phyloP scores from a whole-genome alignment of 2,797 vertebrate species.

The Spondyliosoma cantharus region DNA sequence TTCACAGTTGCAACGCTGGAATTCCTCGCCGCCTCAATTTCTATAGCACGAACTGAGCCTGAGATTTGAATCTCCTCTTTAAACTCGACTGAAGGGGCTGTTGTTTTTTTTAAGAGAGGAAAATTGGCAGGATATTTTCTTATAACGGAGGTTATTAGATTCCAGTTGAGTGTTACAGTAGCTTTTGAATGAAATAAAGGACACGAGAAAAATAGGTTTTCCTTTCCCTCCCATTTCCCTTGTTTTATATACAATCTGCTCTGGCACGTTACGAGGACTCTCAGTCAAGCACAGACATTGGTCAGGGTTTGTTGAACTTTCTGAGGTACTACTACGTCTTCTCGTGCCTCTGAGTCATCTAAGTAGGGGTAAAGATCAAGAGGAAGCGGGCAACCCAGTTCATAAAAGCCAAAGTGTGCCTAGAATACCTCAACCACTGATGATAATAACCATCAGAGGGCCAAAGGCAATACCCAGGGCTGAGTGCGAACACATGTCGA shows the following conservation, averaged over 20 bases:
- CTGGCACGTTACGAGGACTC: conserved; percentile 44
- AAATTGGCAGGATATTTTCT: conserved; percentile 54
- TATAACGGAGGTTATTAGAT: conserved; percentile 49
- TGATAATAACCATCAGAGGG: conserved; percentile 61
- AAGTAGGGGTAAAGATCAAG: conserved; percentile 62
- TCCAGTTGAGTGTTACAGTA: conserved; percentile 53
- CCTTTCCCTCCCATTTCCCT: conserved; percentile 54
- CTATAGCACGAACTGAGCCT: conserved; percentile 42
- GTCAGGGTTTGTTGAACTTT: conserved; percentile 53
- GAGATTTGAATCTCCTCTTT: conserved; percentile 39
- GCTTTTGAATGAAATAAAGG: conserved; percentile 53
- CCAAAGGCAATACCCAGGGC: conserved; percentile 64
- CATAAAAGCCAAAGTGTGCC: conserved; percentile 51
- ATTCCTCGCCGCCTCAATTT: conserved; percentile 60
- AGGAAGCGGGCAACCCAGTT: conserved; percentile 44
- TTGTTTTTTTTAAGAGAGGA: conserved; percentile 34
- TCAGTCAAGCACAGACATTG: conserved; percentile 52
- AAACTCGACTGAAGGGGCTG: conserved; percentile 23
- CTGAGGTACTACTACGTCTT: conserved; percentile 44
- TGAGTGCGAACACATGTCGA: conserved; percentile 49
- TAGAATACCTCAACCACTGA: conserved; percentile 59
- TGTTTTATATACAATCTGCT: conserved; percentile 61
- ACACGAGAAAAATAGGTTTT: conserved; percentile 63
- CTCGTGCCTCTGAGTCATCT: conserved; percentile 66
- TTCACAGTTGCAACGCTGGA: conserved; percentile 66